These are phyloP conservation scores for Anarhynchus alexandrinus DNA, from an alignment of 2,113 vertebrate genomes.

Conservation along the genomic window DNA sequence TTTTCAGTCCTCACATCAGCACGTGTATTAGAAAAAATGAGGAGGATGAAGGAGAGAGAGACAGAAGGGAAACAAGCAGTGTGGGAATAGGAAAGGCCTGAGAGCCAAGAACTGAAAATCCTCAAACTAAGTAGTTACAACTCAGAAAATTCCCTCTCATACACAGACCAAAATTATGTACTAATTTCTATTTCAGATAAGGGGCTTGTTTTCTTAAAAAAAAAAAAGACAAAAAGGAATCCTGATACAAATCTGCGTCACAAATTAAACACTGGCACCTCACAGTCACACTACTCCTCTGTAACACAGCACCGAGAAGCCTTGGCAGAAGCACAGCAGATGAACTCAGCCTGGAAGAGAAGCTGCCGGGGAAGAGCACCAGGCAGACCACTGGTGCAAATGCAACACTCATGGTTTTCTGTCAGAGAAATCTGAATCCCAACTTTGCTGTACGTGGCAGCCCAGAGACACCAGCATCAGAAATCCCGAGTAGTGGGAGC, in stretches of 20 bases:
- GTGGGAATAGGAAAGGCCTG: neutral
- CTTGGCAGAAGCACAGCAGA: neutral
- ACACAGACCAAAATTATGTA: neutral
- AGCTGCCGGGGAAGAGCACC: neutral
- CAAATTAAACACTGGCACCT: neutral
- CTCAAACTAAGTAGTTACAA: neutral
- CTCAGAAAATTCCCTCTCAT: neutral
- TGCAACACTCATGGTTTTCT: neutral
- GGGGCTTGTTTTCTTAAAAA: neutral
- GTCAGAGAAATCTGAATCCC: neutral
- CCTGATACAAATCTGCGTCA: neutral
- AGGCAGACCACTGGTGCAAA: neutral
- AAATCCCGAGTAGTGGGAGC: neutral
- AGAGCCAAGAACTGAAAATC: neutral
- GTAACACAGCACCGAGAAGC: neutral
- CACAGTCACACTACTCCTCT: rapidly evolving
- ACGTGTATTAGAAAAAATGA: neutral
- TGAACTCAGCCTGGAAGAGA: neutral
- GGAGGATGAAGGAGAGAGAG: neutral
- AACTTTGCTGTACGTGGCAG: neutral
- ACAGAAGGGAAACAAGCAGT: neutral
- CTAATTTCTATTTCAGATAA: neutral
- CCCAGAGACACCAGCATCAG: neutral
- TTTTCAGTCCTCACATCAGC: neutral
- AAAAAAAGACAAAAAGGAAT: neutral